Conservation (phyloP, 2,113 vertebrate genomes). For the Neomonachus schauinslandi region DNA sequence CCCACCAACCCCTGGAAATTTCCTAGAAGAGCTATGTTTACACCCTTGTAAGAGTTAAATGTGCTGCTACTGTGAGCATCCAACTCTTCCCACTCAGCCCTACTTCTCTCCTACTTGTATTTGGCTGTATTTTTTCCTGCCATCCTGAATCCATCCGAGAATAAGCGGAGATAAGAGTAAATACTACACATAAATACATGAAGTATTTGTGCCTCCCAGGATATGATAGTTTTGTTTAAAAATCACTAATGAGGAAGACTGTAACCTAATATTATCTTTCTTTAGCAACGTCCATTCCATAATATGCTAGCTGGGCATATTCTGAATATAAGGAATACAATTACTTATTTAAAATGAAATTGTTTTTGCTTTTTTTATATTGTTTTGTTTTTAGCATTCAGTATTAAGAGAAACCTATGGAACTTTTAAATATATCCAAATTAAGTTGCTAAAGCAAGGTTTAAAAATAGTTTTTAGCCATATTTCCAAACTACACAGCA, state of each 20-base stretch:
- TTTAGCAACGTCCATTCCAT: neutral
- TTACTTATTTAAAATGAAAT: constrained; percentile 5
- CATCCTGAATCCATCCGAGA: constrained; percentile 25
- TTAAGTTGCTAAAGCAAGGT: constrained; percentile 41
- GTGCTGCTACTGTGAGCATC: neutral
- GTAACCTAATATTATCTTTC: constrained; percentile 20
- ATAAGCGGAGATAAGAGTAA: neutral
- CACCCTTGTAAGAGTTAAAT: neutral
- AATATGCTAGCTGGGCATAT: neutral
- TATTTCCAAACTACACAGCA: constrained; percentile 16
- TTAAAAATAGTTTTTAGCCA: constrained; percentile 5
- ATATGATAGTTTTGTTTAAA: constrained; percentile 50
- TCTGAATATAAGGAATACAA: constrained; percentile 32
- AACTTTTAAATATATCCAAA: constrained; percentile 30
- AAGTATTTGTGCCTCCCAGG: neutral
- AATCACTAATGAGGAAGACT: constrained; percentile 16
- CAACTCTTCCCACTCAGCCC: neutral
- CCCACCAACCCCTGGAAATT: neutral
- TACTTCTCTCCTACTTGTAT: neutral
- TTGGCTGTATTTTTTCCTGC: neutral
- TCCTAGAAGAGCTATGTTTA: neutral
- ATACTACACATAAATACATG: neutral
- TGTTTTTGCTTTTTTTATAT: neutral
- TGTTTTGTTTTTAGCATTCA: constrained; percentile 31
- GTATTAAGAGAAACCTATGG: neutral